phyloP scores from a whole-genome alignment of 2,888 invertebrate species.

The Scotopteryx bipunctaria region DNA sequence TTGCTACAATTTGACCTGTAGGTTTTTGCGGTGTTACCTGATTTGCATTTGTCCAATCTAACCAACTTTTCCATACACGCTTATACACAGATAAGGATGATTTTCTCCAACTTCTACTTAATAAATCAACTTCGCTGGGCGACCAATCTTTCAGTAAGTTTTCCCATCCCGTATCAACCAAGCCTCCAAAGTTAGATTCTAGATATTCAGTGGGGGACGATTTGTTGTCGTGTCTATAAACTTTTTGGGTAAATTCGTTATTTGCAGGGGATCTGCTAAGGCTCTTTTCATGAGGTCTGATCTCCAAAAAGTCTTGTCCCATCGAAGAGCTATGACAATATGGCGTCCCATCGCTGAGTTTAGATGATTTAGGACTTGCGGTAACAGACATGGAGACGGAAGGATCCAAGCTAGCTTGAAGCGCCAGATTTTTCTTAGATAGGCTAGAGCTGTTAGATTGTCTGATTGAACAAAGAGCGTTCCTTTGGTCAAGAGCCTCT shows the following conservation, averaged over 20 bases:
- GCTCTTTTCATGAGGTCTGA: neutral
- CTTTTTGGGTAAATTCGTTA: neutral
- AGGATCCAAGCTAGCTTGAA: neutral
- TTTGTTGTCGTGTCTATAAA: neutral
- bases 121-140: neutral
- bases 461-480: neutral
- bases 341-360: neutral
- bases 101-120: neutral
- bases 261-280: neutral
- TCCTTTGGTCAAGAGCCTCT: neutral
- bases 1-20: too few relatives aligned
- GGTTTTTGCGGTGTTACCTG: too few relatives aligned
- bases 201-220: neutral
- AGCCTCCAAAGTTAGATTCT: neutral
- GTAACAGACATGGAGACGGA: neutral
- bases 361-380: neutral
- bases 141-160: neutral
- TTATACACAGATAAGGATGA: neutral
- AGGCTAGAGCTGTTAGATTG: neutral
- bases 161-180: neutral
- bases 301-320: neutral
- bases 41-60: too few relatives aligned
- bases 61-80: too few relatives aligned
- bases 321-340: neutral
- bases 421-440: neutral